Base-by-base conservation (phyloP, 2,797 vertebrate genomes). In the Zenarchopterus dispar region DNA sequence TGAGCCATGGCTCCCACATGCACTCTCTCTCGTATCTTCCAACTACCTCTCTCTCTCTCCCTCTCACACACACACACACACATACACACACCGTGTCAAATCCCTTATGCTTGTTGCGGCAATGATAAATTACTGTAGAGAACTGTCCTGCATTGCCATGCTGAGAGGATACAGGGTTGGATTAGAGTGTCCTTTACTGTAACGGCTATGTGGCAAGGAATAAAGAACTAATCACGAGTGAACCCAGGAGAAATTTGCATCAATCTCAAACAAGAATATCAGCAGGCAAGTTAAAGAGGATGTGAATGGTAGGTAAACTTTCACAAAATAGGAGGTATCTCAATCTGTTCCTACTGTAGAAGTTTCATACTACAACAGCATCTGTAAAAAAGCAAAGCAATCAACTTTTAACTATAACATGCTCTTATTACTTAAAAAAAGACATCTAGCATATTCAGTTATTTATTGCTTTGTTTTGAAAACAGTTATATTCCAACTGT, bases 1-100 rank as follows among this genome's bases (percentile, higher is more conserved):
- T 90, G 88, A 92, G 84, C 85, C 82, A 78, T 21, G 67, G 71
- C 69, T 83, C 79, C 86, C 85, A 84, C 86, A 87, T 86, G 67
- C 70, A 73, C 75, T 48, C 70, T 59, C 63, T 68, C 78, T 75
- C 44, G 67, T 67, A 60, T 55, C 58, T 73, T 64, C 59, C 23
- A 16, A 24, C 50, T 47, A 47, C 26, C 43, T 53, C 46, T 49
- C 28, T 48, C 53, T 69, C 56, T 13, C 56, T 60, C 63, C 43
- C 56, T 56, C 59, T 31, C 33, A 15, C 62, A 62, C 62, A 77
- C 61, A 71, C 67, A 85, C 24, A 24, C 24, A 24, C 24, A 24
- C 24, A 24, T 5, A 24, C 24, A 24, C 24, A 24, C 24, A 24
- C 24, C n/a, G n/a, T n/a, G n/a, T 31, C 81, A 88, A 89, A 89